These are phyloP conservation scores for Subacronicta megacephala DNA, from an alignment of 2,888 invertebrate genomes.

Conservation along the genomic window DNA sequence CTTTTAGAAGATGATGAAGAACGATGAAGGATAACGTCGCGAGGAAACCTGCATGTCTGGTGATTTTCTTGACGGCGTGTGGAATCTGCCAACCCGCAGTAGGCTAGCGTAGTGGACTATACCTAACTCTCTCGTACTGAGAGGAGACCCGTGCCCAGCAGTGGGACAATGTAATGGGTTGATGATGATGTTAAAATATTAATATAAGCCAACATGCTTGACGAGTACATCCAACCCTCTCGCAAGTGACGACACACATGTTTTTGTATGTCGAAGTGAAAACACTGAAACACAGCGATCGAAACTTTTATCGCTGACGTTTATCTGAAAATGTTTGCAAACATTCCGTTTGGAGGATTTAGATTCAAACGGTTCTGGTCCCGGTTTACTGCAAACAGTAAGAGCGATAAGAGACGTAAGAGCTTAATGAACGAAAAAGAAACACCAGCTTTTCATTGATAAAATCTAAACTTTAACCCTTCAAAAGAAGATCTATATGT, in stretches of 20 bases:
- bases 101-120: too few relatives aligned
- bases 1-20: too few relatives aligned
- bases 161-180: too few relatives aligned
- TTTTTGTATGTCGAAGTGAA: constrained; percentile 6
- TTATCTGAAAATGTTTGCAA: constrained; percentile 31
- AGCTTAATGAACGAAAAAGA: constrained; percentile 8
- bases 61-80: too few relatives aligned
- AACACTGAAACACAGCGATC: constrained; percentile 7
- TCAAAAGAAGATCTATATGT: too few relatives aligned
- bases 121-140: too few relatives aligned
- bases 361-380: constrained; percentile 13
- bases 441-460: constrained; percentile 14
- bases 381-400: constrained; percentile 19
- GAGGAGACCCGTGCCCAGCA: too few relatives aligned
- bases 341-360: constrained; percentile 23
- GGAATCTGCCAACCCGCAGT: too few relatives aligned
- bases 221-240: background rate
- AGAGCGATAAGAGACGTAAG: constrained; percentile 18
- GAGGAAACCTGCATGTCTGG: too few relatives aligned
- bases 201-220: too few relatives aligned
- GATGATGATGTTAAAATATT: too few relatives aligned
- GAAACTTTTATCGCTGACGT: constrained; percentile 24
- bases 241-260: background rate
- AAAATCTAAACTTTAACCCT: background rate
- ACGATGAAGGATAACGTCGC: too few relatives aligned